Base-by-base conservation (phyloP, 1,140 invertebrate species). In the Aphis craccivora region DNA sequence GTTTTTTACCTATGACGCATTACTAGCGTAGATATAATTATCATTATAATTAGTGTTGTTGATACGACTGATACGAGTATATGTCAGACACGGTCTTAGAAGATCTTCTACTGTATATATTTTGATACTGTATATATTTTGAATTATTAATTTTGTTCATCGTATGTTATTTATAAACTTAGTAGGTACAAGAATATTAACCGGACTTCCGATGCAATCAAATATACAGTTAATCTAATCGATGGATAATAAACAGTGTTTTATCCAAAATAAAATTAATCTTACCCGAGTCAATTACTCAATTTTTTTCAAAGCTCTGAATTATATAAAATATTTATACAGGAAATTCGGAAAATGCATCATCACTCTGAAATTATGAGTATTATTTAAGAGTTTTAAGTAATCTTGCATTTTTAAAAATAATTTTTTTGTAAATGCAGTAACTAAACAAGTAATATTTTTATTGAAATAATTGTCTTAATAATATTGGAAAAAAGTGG, bases 261-360 rank as follows among this genome's bases (percentile, higher is more conserved):
- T 30, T 67, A n/a, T n/a, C 14, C 22, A 53, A 53, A 53, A 53
- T 53, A 23, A 30, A n/a, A n/a, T n/a, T 14, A 67, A n/a, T n/a
- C 1, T 67, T 67, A 51, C 9, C 4, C 5, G n/a, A n/a, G 18
- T 76, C 3, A n/a, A 76, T 76, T n/a, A n/a, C 14, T 76, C 14
- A n/a, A 67, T 60, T 18, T 14, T n/a, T 67, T n/a, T 8, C 45
- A n/a, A 67, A 9, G 30, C 30, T 30, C 30, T 60, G 25, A 60
- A 30, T 60, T 30, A 30, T 60, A 30, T 25, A 60, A 14, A 60
- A 30, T 30, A 55, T 60, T 60, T 60, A 30, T 60, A 30, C 30
- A 30, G 0, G 30, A 0, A 18, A n/a, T n/a, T n/a, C 1, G 3
- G 1, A 18, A n/a, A 67, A 67, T 5, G 3, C 14, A 30, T 1